These are phyloP conservation scores for Drosophila helvetica DNA, from an alignment of 2,888 invertebrate species.

Conservation along the genomic window DNA sequence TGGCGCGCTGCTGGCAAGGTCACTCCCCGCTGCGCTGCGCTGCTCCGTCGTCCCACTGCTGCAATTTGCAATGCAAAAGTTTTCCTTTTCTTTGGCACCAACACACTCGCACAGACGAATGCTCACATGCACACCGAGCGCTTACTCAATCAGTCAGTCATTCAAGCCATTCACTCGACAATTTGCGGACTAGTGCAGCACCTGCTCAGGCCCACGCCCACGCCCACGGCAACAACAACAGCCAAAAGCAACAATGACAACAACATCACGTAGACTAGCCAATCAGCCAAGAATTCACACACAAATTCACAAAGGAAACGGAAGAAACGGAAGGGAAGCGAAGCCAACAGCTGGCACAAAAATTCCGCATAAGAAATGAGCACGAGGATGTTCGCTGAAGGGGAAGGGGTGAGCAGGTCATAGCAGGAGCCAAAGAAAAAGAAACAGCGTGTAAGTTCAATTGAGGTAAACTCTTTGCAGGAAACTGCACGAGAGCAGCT, in stretches of 20 bases:
- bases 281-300: slow-evolving; percentile 38
- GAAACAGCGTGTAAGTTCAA: too few relatives aligned
- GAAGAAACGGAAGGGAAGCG: slow-evolving; percentile 1
- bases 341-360: not conserved
- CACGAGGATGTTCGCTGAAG: too few relatives aligned
- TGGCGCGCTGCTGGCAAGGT: slow-evolving; percentile 18
- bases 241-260: slow-evolving; percentile 1
- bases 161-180: slow-evolving; percentile 13
- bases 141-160: slow-evolving; percentile 32
- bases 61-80: slow-evolving; percentile 29
- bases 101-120: not conserved
- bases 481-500: not conserved
- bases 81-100: slow-evolving; percentile 16
- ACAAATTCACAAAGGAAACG: not conserved
- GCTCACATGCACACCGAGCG: not conserved
- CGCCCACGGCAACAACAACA: not conserved
- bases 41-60: too few relatives aligned
- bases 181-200: slow-evolving; percentile 23
- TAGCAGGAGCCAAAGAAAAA: not conserved
- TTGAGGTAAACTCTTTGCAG: too few relatives aligned
- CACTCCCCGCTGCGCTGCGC: not conserved
- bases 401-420: too few relatives aligned
- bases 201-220: slow-evolving; percentile 9
- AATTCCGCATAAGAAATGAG: not conserved
- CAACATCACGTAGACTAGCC: slow-evolving; percentile 9